These are phyloP conservation scores for Leucophenga varia DNA, from an alignment of 1,140 invertebrate genomes.

Conservation along the genomic window DNA sequence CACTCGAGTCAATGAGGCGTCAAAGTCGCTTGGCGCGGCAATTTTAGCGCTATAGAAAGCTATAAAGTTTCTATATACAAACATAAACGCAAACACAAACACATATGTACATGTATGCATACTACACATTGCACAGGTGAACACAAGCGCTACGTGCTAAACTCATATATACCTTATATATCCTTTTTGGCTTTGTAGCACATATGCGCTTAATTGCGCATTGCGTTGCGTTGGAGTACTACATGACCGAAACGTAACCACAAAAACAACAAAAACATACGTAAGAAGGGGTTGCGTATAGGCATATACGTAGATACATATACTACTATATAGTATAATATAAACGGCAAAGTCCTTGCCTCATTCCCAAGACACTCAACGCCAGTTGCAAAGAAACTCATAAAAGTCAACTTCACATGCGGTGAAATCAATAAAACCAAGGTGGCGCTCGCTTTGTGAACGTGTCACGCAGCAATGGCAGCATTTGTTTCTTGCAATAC, in stretches of 20 bases:
- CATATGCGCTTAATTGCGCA: slow-evolving; percentile 54
- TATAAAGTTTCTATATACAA: slow-evolving; percentile 48
- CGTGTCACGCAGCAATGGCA: background rate
- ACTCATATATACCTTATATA: background rate
- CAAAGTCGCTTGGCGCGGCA: slow-evolving; percentile 42
- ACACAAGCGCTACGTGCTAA: background rate
- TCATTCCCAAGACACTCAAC: slow-evolving; percentile 3
- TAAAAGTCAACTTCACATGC: slow-evolving; percentile 43
- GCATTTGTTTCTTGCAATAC: slow-evolving; percentile 3
- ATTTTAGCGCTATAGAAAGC: slow-evolving; percentile 32
- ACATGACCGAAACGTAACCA: slow-evolving; percentile 29
- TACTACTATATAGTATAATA: no score
- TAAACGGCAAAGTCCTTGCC: no score
- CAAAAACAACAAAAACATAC: slow-evolving; percentile 4
- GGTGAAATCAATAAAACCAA: slow-evolving; percentile 53
- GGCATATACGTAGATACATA: no score
- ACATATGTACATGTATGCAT: no score
- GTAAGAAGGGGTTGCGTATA: no score
- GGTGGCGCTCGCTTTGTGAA: slow-evolving; percentile 42
- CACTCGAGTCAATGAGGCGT: slow-evolving; percentile 49
- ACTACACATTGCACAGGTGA: slow-evolving; percentile 8
- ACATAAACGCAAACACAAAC: no score
- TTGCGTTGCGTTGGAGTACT: slow-evolving; percentile 31
- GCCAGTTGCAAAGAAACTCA: slow-evolving; percentile 33
- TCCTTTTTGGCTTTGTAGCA: no score